Evolutionary conservation across 2,113 vertebrate genomes (phyloP).

Genomic region (Microcebus lehilahytsara): DNA sequence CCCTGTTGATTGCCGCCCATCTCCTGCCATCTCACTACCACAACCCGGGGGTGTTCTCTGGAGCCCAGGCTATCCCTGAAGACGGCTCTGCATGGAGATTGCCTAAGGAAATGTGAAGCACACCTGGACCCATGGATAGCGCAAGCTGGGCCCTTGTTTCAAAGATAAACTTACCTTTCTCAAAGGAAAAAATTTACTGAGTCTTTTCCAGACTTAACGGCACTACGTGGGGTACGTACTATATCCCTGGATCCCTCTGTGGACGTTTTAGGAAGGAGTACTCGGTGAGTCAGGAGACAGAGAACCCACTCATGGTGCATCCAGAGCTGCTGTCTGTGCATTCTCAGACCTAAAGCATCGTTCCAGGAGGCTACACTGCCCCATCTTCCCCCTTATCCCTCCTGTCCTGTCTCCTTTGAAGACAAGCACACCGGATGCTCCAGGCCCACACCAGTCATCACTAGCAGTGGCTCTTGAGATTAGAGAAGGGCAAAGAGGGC

Average conservation of each 20-base stretch:
- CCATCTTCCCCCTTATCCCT: not conserved
- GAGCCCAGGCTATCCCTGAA: too few species aligned
- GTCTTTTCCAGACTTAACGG: not conserved
- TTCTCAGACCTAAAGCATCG: not conserved
- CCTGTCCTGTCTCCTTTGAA: not conserved
- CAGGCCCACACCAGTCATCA: not conserved
- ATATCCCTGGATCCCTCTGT: not conserved
- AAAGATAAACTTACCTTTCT: constrained; percentile 1
- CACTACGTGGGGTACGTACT: not conserved
- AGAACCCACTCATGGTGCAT: not conserved
- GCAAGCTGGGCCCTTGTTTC: not conserved
- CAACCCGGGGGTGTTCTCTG: not conserved
- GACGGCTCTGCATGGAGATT: not conserved
- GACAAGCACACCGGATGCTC: not conserved
- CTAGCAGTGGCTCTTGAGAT: not conserved
- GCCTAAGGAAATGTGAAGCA: not conserved
- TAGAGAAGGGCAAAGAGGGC: not conserved
- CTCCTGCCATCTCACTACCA: not conserved
- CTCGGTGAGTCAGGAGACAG: not conserved
- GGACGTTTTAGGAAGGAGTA: not conserved
- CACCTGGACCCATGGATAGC: not conserved
- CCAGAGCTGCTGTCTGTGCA: not conserved
- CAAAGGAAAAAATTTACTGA: not conserved
- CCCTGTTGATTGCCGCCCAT: not conserved
- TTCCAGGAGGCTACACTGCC: not conserved